Base-by-base conservation (phyloP, 64 coral and sea anemone species). In the Exaiptasia diaphana region DNA sequence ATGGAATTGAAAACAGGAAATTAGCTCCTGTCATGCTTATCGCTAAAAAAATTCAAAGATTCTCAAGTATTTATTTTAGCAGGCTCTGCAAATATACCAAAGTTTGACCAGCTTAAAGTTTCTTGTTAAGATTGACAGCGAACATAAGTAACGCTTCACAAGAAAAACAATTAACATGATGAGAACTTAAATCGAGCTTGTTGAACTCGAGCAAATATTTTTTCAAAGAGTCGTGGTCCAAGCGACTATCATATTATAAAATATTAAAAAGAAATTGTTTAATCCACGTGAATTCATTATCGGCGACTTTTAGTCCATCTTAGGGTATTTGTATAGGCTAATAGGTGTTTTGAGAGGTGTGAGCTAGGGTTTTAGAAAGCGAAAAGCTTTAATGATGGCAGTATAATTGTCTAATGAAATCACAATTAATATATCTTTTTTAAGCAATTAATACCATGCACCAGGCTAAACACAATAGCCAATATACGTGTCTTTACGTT, bases 381-480 rank as follows among this genome's bases (percentile, higher is more conserved):
- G 65, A 43, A 74, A 93, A 67, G 78, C 61, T 73, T 59, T 79
- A 60, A 89, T 79, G 91, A 85, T 65, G 87, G 79, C 86, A 94
- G 89, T 94, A 94, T 94, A 64, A 53, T 22, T 73, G 76, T 88
- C 83, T 94, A 94, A 94, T 94, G 82, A 94, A 94, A 94, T 77
- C 75, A 79, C 85, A 94, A 94, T 94, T 94, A 94, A 94, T 89
- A 94, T 94, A 89, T 94, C 91, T 84, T 94, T 89, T 78, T 89
- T 76, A 78, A 85, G 86, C 91, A 94, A 94, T 94, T 94, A 94
- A 48, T 84, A 94, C 82, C 87, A 77, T 78, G 57, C 59, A 77
- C 49, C 41, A 79, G 30, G 79, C 41, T 72, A 57, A 82, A 63
- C 53, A 92, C 91, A 89, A 94, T 85, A 68, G 72, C 83, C 86